Conservation (phyloP, 2,113 vertebrate species). For the Cisticola juncidis region DNA sequence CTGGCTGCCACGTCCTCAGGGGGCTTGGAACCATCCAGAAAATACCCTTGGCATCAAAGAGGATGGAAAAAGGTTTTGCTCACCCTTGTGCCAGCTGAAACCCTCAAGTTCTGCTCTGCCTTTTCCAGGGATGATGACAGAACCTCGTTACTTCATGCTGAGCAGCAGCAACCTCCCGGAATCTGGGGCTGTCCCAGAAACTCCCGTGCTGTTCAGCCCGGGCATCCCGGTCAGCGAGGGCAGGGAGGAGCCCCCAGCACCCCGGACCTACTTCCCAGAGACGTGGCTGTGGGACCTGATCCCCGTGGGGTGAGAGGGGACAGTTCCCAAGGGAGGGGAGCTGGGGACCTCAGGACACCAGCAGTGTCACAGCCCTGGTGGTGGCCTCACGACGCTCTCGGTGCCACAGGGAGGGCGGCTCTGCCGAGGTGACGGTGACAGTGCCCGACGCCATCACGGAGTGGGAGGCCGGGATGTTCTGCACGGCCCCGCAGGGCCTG, state of each 20-base stretch:
- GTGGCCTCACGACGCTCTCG: neutral
- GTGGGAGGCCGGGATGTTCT: constrained; percentile 80
- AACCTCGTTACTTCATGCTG: rapidly evolving
- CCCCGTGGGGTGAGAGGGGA: constrained; percentile 74
- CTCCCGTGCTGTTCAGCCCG: rapidly evolving
- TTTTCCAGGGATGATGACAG: rapidly evolving
- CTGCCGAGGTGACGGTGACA: constrained; percentile 34
- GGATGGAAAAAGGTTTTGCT: neutral
- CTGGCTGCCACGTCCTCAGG: neutral
- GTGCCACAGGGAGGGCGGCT: neutral
- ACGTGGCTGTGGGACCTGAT: constrained; percentile 83
- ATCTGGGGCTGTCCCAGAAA: rapidly evolving
- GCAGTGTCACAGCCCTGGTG: neutral
- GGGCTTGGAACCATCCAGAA: neutral
- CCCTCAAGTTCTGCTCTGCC: neutral
- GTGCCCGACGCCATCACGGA: constrained; percentile 45
- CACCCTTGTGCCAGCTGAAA: neutral
- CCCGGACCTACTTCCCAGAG: constrained; percentile 76
- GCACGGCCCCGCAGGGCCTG: constrained; percentile 70
- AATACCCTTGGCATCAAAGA: neutral
- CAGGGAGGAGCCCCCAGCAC: neutral
- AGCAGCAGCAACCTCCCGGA: no score
- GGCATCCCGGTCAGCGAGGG: rapidly evolving
- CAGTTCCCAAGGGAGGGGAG: no score
- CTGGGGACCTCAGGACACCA: neutral